phyloP scores from a whole-genome alignment of 2,113 vertebrate species.

The Rhinolophus sinicus region DNA sequence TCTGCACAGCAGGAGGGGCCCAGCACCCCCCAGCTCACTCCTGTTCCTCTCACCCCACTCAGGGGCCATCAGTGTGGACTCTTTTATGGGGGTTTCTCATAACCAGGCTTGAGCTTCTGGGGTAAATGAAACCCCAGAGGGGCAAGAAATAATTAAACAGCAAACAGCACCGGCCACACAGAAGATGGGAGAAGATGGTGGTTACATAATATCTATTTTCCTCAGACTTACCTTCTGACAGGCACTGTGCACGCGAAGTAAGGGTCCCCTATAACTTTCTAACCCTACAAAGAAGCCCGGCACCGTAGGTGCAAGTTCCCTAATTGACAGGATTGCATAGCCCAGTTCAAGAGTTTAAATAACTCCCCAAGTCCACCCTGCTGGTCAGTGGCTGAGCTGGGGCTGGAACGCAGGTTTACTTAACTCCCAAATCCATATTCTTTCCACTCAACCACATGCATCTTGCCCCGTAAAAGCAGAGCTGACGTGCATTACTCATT shows the following conservation, averaged over 20 bases:
- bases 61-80: rapidly evolving
- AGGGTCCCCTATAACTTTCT: background rate
- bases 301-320: background rate
- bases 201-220: background rate
- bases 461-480: background rate
- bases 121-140: background rate
- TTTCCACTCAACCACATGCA: background rate
- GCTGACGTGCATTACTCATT: background rate
- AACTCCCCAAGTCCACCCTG: background rate
- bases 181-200: background rate
- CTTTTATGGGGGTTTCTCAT: background rate
- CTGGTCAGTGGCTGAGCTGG: background rate
- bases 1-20: background rate
- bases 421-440: background rate
- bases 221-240: background rate
- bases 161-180: background rate
- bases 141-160: background rate
- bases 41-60: rapidly evolving
- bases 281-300: background rate
- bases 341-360: background rate
- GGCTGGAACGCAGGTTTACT: background rate
- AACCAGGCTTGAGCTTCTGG: background rate
- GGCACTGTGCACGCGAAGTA: background rate
- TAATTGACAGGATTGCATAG: background rate
- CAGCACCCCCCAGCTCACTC: background rate